Conservation (phyloP, 2,797 vertebrate species). For the Myoxocephalus aenaeus region DNA sequence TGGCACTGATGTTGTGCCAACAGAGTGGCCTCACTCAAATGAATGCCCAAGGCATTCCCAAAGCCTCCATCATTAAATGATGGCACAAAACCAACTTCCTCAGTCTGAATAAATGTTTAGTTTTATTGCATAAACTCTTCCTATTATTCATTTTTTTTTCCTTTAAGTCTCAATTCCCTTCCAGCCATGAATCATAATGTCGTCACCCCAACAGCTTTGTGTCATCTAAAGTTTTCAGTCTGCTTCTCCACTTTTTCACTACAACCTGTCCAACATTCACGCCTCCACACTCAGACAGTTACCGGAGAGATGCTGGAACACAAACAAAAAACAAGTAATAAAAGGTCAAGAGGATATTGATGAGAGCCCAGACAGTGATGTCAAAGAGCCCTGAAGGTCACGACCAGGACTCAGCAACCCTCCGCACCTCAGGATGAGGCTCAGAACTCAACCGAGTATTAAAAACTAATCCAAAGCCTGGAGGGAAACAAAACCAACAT, state of each 20-base stretch:
- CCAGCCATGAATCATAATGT: not conserved
- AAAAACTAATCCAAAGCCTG: conserved; percentile 47
- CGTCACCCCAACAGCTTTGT: not conserved
- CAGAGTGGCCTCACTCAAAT: not conserved
- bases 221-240: not conserved
- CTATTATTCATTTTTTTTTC: not conserved
- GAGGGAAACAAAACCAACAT: conserved; percentile 30
- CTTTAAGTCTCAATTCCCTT: not conserved
- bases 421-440: conserved; percentile 33
- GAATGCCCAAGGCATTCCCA: not conserved
- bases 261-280: conserved; percentile 19
- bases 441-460: conserved; percentile 12
- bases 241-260: conserved; percentile 17
- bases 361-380: conserved; percentile 37
- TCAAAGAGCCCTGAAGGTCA: conserved; percentile 48
- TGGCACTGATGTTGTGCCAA: not conserved
- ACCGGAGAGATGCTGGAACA: conserved; percentile 9
- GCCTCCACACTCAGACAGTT: conserved; percentile 25
- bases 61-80: not conserved
- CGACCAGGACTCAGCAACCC: conserved; percentile 36
- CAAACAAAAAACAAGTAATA: conserved; percentile 15
- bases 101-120: not conserved
- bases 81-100: not conserved
- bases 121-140: not conserved
- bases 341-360: conserved; percentile 51